phyloP scores from a whole-genome alignment of 2,888 invertebrate genomes.

The Brassicogethes aeneus region DNA sequence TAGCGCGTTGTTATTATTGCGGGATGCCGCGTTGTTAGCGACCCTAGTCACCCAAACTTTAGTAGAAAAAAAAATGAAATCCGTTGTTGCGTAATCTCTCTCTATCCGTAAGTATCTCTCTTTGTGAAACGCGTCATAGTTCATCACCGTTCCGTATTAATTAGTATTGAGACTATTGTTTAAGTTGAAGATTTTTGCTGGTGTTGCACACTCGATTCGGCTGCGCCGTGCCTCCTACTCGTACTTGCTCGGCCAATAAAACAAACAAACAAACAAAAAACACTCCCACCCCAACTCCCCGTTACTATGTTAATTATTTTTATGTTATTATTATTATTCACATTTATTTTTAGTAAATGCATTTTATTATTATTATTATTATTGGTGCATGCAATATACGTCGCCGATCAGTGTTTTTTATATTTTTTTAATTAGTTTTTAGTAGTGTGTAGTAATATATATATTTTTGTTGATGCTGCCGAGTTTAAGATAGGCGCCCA shows the following conservation, averaged over 20 bases:
- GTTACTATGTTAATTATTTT: conserved; percentile 5
- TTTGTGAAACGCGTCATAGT: too few species aligned
- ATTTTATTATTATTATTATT: conserved; percentile 16
- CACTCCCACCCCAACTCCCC: too few species aligned
- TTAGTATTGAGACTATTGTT: too few species aligned
- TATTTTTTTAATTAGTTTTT: conserved; percentile 34
- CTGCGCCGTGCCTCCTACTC: too few species aligned
- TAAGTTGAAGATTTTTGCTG: too few species aligned
- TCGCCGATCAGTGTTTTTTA: conserved; percentile 22
- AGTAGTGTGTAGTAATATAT: conserved; percentile 34
- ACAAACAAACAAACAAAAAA: too few species aligned
- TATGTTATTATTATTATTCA: conserved; percentile 20
- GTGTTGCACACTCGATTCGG: too few species aligned
- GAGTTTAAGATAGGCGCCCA: conserved; percentile 40
- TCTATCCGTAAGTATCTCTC: too few species aligned
- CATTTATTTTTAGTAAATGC: conserved; percentile 27
- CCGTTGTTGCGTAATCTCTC: neutral
- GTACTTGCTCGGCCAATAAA: too few species aligned
- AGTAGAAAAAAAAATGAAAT: conserved; percentile 8
- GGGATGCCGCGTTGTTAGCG: conserved; percentile 42
- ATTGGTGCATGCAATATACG: conserved; percentile 41
- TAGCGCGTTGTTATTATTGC: conserved; percentile 41
- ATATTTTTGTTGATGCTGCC: conserved; percentile 44
- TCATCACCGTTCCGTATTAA: too few species aligned
- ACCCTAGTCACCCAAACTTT: conserved; percentile 38